Percentiles rank a stretch among this genome's conserved stretches.
Conservation (phyloP, 2,113 vertebrate species). For the Oryzias curvinotus region DNA sequence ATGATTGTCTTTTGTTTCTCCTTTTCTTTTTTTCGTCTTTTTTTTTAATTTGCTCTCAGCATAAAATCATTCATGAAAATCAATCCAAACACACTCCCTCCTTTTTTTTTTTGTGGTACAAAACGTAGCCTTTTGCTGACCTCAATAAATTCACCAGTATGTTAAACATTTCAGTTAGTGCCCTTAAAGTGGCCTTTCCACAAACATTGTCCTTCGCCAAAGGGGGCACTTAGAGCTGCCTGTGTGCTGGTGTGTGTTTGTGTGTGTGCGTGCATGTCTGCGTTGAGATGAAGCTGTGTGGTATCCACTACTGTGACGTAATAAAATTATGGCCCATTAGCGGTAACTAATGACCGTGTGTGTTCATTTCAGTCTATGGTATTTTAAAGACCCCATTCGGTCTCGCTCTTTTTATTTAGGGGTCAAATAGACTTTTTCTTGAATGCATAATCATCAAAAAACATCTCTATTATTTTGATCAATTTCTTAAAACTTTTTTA, state of each 20-base stretch:
- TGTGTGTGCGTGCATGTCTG: conserved; percentile 8
- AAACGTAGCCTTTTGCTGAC: conserved; percentile 71
- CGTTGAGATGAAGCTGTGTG: not conserved
- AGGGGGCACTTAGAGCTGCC: conserved; percentile 22
- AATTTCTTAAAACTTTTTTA: not conserved
- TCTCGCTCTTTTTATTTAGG: conserved; percentile 6
- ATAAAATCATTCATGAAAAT: conserved; percentile 73
- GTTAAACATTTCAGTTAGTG: conserved; percentile 71
- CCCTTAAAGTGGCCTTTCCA: conserved; percentile 65
- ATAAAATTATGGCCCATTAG: conserved; percentile 27
- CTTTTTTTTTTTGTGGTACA: conserved; percentile 32
- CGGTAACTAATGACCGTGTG: conserved; percentile 24
- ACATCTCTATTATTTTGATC: not conserved
- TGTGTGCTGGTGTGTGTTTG: conserved; percentile 6
- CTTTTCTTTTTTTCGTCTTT: too few species aligned
- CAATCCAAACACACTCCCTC: conserved; percentile 56
- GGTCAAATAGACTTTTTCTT: not conserved
- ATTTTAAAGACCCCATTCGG: conserved; percentile 2
- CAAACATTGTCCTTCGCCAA: conserved; percentile 55
- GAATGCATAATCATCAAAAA: not conserved
- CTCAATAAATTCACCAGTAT: conserved; percentile 74
- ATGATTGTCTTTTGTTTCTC: conserved; percentile 65
- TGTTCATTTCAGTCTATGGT: conserved; percentile 20
- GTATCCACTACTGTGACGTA: conserved; percentile 18
- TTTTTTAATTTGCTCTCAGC: conserved; percentile 41